Base-by-base conservation (phyloP, 2,797 vertebrate species). In the Acomys russatus region DNA sequence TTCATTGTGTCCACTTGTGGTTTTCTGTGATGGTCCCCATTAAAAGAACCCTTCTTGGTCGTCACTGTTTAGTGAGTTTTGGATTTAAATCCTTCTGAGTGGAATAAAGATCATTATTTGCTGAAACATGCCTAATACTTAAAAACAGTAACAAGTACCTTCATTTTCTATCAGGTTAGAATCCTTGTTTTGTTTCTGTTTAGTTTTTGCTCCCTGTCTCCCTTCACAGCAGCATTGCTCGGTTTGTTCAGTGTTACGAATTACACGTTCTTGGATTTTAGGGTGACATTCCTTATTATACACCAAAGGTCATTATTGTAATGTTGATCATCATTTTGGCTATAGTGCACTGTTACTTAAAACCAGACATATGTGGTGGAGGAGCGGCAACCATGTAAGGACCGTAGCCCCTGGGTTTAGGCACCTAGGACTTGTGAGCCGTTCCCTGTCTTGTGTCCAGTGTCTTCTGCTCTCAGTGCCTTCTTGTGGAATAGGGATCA, bases 221-320 rank as follows among this genome's bases (percentile, higher is more conserved):
- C 14, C 6, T 54, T 64, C 11, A 44, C 3, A 56, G 30, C 1
- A 20, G 11, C 18, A 1, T 68, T 15, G 61, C 18, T 74, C 79
- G 49, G 38, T 59, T 25, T 56, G 35, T 64, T 92, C 51, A 1
- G 25, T 44, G 35, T 56, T 30, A 9, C 61, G 54, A 4, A 12
- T 49, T 1, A 0, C 0, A 0, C 2, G 63, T 44, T 30, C 64
- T 44, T 30, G 49, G 20, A 20, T 3, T 44, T 23, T 68, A 20
- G 78, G 70, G 33, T 28, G 74, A 23, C 38, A 8, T 30, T 18
- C 22, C 22, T 59, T 35, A 9, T 0, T 71, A 22, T 4, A 25
- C 63, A 38, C 15, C 56, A 25, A 0, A 70, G n/a, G 3, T 84
- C 33, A n/a, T 79, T 92, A 15, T 38, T 25, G 9, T n/a, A 70